phyloP scores from a whole-genome alignment of 2,113 vertebrate genomes.

The Engraulis encrasicolus region DNA sequence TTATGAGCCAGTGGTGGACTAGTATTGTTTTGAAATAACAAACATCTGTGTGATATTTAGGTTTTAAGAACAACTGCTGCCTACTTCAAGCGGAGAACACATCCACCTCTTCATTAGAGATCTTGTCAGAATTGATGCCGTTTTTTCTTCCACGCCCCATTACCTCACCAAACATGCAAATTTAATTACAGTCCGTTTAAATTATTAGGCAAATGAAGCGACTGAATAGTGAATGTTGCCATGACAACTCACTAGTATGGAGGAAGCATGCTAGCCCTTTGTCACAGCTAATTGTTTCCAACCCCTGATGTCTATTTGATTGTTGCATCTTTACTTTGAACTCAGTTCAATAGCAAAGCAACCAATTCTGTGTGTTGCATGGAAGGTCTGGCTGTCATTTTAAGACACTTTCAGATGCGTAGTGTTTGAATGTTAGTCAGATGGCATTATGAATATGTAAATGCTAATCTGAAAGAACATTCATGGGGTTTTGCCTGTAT shows the following conservation, averaged over 20 bases:
- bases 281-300: too few relatives aligned
- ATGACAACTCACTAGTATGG: background rate
- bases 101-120: too few relatives aligned
- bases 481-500: background rate
- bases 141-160: too few relatives aligned
- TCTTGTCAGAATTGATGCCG: too few relatives aligned
- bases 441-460: slow-evolving; percentile 1
- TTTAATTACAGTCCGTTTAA: background rate
- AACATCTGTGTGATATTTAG: background rate
- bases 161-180: too few relatives aligned
- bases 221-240: background rate
- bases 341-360: background rate
- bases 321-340: too few relatives aligned
- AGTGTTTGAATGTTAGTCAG: background rate
- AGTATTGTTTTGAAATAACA: background rate
- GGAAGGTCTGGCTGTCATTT: background rate
- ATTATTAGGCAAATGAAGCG: background rate
- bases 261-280: too few relatives aligned
- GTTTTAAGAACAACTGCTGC: too few relatives aligned
- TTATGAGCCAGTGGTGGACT: too few relatives aligned
- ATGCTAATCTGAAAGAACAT: background rate
- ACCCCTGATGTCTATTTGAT: too few relatives aligned
- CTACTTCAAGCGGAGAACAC: too few relatives aligned
- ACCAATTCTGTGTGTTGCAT: background rate
- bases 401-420: background rate